Percentiles rank a stretch among this genome's conserved stretches.
Evolutionary conservation across 2,888 invertebrate species (phyloP).

Genomic region (Prenolepis imparis): DNA sequence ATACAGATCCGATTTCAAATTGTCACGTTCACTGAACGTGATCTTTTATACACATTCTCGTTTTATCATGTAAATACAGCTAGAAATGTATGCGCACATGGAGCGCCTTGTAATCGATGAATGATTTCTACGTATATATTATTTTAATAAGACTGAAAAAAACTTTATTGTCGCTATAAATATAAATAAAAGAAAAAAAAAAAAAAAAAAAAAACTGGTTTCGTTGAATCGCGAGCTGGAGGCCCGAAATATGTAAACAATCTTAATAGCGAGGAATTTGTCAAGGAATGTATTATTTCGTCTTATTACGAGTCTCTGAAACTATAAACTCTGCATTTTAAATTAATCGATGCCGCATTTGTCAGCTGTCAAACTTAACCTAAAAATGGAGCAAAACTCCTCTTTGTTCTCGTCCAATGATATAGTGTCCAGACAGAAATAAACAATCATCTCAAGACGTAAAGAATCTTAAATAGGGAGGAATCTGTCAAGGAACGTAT

Average conservation of each 20-base stretch:
- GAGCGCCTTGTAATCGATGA: not conserved
- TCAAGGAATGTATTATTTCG: not conserved
- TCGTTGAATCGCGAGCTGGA: not conserved
- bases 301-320: not conserved
- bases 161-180: too few relatives aligned
- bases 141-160: too few relatives aligned
- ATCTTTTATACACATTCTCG: not conserved
- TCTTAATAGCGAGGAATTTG: not conserved
- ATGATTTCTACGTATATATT: not conserved
- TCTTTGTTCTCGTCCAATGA: conserved; percentile 25
- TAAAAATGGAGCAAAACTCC: conserved; percentile 19
- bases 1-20: not conserved
- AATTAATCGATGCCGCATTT: not conserved
- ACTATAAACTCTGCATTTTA: not conserved
- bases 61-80: not conserved
- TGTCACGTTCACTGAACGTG: not conserved
- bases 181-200: too few relatives aligned
- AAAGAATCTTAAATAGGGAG: not conserved
- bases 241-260: not conserved
- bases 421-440: too few relatives aligned
- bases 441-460: not conserved
- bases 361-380: not conserved
- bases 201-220: too few relatives aligned
- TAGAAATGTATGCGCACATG: not conserved
- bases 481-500: not conserved